Base-by-base conservation (phyloP, 2,888 invertebrate species). In the Trichogramma evanescens region DNA sequence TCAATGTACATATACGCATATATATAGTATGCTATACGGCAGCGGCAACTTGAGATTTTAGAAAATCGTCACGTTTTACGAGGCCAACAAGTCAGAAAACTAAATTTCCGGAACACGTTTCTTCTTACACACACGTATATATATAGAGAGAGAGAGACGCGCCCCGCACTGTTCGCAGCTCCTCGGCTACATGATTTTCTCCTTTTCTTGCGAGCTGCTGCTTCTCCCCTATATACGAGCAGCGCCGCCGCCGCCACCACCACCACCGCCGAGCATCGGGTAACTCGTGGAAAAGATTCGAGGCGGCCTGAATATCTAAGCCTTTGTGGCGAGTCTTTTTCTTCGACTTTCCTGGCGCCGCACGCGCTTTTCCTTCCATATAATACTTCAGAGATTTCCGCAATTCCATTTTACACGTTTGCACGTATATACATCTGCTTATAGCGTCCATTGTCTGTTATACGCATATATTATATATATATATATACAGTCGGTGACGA, bases 21-120 rank as follows among this genome's bases (percentile, higher is more conserved):
- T 48, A 48, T 45, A 45, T 6, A 45, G n/a, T 9, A 8, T n/a
- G 48, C 48, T 48, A 7, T 13, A 9, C 10, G 10, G 45, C 48
- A 13, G 56, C 26, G 45, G 26, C 6, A 50, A 42, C 5, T 38
- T 40, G 54, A 46, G 60, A 58, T 61, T 63, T 61, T 39, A 42
- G 51, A 63, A 63, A 63, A 63, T 58, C 56, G 61, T 64, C 61
- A 61, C 63, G 63, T 61, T 56, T 59, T 59, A 59, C 61, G 63
- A 64, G 59, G 26, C 61, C 61, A 62, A 64, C 63, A 62, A 64
- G 63, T 62, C 57, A 57, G 61, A 64, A 64, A 64, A 64, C 53
- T 57, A 61, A 64, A 64, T 64, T 64, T 64, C 63, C 63, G 63
- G 61, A 7, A 50, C 63, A 56, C 63, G 59, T 57, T 26, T 26